Base-by-base conservation (phyloP, 2,113 vertebrate genomes). In the Serinus canaria region DNA sequence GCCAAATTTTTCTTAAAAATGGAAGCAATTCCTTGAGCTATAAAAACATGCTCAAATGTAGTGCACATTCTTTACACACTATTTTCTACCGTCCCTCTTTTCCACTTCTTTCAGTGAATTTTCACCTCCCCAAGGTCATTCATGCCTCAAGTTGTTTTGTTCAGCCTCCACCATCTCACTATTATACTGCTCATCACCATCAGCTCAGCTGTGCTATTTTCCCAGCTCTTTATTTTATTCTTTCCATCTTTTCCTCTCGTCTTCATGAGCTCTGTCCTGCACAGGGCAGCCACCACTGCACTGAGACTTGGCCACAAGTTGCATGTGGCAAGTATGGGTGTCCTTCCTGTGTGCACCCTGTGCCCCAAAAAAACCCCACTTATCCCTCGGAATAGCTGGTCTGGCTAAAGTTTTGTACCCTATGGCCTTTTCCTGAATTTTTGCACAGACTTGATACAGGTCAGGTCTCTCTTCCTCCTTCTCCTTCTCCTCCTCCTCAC, bases 331-430 rank as follows among this genome's bases (percentile, higher is more conserved):
- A 67, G 6, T 17, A n/a, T 13, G 7, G 10, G 5, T n/a, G 16
- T 66, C 21, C n/a, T 53, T 70, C 24, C 37, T 19, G 37, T 15
- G 2, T 25, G 15, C 11, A 50, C 9, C 9, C 22, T 20, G 30
- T 15, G 12, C 6, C 24, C 37, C 16, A 11, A 33, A 1, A 52
- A 58, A 74, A 0, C 9, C 24, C 2, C 6, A 4, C 28, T n/a
- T 1, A 1, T 14, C 10, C 12, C 12, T 49, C 33, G 2, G 44
- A 46, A 9, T 5, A 73, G 10, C 31, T 33, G 68, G 5, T 13
- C 33, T 66, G 25, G 7, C 8, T 64, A 60, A 17, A 31, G 19
- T 60, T 69, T 77, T 44, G 22, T 11, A n/a, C 5, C 4, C 0
- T 21, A 22, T 0, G 3, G 3, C 11, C 11, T 69, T 58, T 46